A percentile compares a stretch with the other conserved stretches of the same genome.
These are phyloP conservation scores for Leptobrachium ailaonicum DNA, from an alignment of 2,113 vertebrate genomes.

Conservation along the genomic window DNA sequence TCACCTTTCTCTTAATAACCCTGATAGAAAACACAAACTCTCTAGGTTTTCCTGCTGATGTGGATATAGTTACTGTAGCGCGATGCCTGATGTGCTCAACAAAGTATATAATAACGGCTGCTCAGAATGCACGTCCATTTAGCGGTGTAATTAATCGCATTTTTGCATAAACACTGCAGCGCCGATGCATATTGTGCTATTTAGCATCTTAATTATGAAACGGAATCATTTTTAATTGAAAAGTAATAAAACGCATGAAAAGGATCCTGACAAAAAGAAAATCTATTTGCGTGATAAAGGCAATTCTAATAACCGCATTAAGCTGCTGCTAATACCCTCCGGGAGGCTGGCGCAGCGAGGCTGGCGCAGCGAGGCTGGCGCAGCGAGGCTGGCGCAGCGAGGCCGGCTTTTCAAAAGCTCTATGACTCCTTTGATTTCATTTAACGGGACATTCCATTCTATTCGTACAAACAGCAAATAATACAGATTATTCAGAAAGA, in stretches of 20 bases:
- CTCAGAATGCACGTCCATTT: not conserved
- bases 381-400: no score
- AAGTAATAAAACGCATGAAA: slow-evolving; percentile 45
- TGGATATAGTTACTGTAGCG: not conserved
- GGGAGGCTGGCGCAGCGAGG: slow-evolving; percentile 34
- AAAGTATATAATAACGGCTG: slow-evolving; percentile 3
- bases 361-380: no score
- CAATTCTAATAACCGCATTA: slow-evolving; percentile 50
- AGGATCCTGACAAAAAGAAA: slow-evolving; percentile 45
- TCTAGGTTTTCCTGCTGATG: no score
- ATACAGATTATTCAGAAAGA: no score
- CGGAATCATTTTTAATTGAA: slow-evolving; percentile 48
- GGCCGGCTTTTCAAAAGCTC: no score
- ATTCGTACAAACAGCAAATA: no score
- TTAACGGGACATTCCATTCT: no score
- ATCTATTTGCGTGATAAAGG: slow-evolving; percentile 44
- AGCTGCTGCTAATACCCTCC: slow-evolving; percentile 47
- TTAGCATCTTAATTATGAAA: slow-evolving; percentile 37
- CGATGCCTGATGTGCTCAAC: not conserved
- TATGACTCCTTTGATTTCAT: no score
- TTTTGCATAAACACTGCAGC: slow-evolving; percentile 42
- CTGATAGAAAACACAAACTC: no score
- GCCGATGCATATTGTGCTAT: slow-evolving; percentile 32
- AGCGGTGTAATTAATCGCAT: slow-evolving; percentile 28
- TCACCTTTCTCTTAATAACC: no score